Evolutionary conservation across 2,888 invertebrate genomes (phyloP).

Genomic region (Cephus runcator): DNA sequence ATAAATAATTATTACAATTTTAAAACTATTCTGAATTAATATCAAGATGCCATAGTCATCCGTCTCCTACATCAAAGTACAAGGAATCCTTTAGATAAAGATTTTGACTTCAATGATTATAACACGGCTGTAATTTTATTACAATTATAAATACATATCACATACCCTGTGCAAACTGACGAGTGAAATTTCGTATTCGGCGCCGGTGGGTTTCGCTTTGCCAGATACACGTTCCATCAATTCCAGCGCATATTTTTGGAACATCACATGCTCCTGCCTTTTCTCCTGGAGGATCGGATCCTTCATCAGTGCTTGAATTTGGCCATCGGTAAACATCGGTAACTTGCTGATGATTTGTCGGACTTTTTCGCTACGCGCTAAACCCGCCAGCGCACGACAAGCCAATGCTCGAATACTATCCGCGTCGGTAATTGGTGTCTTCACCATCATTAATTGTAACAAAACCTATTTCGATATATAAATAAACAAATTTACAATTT

Average conservation of each 20-base stretch:
- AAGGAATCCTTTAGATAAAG: too few species aligned
- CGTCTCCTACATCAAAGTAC: not conserved
- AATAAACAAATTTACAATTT: not conserved
- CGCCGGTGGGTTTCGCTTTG: constrained; percentile 81
- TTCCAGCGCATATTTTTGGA: constrained; percentile 93
- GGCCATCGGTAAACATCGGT: constrained; percentile 92
- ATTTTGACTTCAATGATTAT: too few species aligned
- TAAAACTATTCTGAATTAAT: not conserved
- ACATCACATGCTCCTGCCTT: constrained; percentile 92
- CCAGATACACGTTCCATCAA: constrained; percentile 91
- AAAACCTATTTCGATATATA: constrained; percentile 71
- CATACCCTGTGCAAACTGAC: constrained; percentile 87
- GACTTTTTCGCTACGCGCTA: constrained; percentile 93
- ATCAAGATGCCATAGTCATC: too few species aligned
- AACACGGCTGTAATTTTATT: too few species aligned
- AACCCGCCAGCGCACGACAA: constrained; percentile 90
- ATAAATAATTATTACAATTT: not conserved
- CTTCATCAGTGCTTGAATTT: constrained; percentile 92
- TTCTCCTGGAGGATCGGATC: constrained; percentile 98
- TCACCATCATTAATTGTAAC: constrained; percentile 87
- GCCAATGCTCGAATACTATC: constrained; percentile 94
- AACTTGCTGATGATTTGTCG: constrained; percentile 95
- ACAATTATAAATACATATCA: constrained; percentile 9
- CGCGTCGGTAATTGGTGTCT: constrained; percentile 96
- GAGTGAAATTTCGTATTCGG: constrained; percentile 86